These are phyloP conservation scores for Sclerurus mexicanus DNA, from an alignment of 2,113 vertebrate genomes.

Conservation along the genomic window DNA sequence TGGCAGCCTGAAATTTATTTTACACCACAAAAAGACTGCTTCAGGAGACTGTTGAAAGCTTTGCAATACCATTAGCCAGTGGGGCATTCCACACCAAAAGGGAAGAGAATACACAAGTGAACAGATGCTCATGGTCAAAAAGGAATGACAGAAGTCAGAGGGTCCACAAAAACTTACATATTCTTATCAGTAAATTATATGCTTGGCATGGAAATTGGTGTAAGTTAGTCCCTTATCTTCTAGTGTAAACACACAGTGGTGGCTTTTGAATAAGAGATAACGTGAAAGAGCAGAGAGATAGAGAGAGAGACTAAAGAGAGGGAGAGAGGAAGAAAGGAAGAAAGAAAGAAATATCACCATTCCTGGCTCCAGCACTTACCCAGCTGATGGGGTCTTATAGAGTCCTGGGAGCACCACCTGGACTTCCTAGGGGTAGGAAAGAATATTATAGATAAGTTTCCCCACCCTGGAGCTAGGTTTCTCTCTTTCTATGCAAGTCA, in stretches of 20 bases:
- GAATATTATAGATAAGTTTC: not conserved
- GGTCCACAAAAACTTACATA: not conserved
- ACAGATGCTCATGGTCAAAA: not conserved
- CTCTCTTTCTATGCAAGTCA: not conserved
- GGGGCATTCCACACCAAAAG: not conserved
- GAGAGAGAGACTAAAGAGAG: not conserved
- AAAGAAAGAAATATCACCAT: not conserved
- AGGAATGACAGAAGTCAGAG: not conserved
- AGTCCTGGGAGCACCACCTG: not conserved
- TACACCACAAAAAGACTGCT: not conserved
- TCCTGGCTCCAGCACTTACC: not conserved
- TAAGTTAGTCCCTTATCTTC: not conserved
- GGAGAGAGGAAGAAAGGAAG: not conserved
- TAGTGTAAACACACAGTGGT: not conserved
- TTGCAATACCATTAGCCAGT: not conserved
- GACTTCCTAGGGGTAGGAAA: not conserved
- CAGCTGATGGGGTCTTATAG: not conserved
- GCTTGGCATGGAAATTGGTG: not conserved
- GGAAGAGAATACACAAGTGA: not conserved
- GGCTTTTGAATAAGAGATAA: not conserved
- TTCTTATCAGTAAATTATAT: not conserved
- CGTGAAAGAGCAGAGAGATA: not conserved
- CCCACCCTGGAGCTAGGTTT: not conserved
- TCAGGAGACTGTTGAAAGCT: not conserved
- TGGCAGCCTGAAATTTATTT: constrained; percentile 24